Conservation (phyloP, 2,797 vertebrate species). For the Cuculus canorus region DNA sequence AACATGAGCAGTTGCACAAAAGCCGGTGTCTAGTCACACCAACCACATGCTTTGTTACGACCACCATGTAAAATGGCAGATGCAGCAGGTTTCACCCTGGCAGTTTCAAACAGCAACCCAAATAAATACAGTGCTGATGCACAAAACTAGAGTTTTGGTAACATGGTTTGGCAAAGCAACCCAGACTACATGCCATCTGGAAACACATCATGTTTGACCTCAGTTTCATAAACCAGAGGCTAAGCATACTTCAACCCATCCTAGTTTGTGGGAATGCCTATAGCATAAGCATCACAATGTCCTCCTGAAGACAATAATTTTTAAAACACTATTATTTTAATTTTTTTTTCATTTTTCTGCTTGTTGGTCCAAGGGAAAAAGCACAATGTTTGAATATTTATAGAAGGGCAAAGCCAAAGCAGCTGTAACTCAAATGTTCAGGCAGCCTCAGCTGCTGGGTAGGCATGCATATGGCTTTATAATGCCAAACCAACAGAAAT, state of each 20-base stretch:
- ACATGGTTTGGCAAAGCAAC: conserved; percentile 8
- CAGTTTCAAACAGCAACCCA: background rate
- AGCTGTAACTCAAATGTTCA: background rate
- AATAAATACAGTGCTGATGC: conserved; percentile 7
- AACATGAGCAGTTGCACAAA: background rate
- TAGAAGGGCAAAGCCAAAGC: background rate
- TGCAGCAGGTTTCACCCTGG: background rate
- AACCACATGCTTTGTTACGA: background rate
- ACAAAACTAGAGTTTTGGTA: conserved; percentile 46
- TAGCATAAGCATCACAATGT: background rate
- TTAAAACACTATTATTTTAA: background rate
- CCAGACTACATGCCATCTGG: background rate
- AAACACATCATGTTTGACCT: conserved; percentile 34
- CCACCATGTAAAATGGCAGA: background rate
- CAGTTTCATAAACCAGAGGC: background rate
- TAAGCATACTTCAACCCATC: background rate
- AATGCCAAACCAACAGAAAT: background rate
- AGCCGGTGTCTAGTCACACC: background rate
- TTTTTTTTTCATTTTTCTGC: background rate
- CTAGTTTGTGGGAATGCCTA: background rate
- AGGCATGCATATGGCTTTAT: background rate
- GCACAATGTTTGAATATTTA: background rate
- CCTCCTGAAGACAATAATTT: background rate
- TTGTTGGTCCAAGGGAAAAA: background rate
- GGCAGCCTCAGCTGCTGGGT: background rate